Conservation (phyloP, 2,113 vertebrate genomes). For the Hypocryptadius cinnamomeus region DNA sequence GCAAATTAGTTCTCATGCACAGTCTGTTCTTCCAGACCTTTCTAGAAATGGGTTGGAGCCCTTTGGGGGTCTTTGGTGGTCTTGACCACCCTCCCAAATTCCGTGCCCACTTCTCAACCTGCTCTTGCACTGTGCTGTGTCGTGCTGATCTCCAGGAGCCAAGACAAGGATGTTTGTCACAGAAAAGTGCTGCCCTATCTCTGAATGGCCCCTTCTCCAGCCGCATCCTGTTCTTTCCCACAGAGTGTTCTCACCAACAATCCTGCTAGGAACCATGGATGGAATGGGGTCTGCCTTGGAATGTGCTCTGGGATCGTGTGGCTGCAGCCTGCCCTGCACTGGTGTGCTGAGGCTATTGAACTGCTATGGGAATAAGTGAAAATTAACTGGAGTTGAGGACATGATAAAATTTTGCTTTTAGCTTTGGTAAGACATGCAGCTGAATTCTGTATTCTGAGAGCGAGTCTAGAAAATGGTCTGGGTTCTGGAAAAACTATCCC, state of each 20-base stretch:
- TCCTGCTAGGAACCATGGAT: background rate
- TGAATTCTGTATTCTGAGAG: background rate
- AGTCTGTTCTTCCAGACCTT: background rate
- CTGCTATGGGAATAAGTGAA: background rate
- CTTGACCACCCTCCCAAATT: too few species aligned
- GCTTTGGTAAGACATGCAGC: background rate
- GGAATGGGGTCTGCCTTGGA: background rate
- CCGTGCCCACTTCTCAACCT: background rate
- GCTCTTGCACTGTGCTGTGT: background rate
- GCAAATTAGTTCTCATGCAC: background rate
- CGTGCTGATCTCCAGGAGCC: background rate
- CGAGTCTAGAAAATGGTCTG: background rate
- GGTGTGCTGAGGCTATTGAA: background rate
- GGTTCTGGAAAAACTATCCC: background rate
- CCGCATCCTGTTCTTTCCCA: background rate
- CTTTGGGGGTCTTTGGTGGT: background rate
- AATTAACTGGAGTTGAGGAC: background rate
- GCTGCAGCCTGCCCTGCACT: background rate
- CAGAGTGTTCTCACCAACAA: background rate
- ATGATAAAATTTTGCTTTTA: background rate
- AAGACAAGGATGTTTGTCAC: background rate
- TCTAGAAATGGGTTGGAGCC: background rate
- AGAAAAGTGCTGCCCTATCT: background rate
- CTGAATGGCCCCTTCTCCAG: background rate
- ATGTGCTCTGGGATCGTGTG: background rate